phyloP scores from a whole-genome alignment of 2,888 invertebrate genomes.

The Listrodromus nycthemerus region DNA sequence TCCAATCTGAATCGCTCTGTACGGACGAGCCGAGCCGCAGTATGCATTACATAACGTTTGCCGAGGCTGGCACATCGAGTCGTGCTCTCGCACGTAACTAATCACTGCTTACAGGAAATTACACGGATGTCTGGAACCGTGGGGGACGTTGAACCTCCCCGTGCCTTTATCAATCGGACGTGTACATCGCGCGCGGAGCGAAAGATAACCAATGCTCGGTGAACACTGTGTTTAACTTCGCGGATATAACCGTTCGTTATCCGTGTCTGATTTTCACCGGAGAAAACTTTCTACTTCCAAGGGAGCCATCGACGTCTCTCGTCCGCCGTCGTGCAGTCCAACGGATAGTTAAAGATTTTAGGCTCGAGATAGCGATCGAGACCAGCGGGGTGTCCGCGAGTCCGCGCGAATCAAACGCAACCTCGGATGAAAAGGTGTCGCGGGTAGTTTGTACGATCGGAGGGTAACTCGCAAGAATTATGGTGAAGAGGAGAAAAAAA shows the following conservation, averaged over 20 bases:
- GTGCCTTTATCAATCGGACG: conserved; percentile 64
- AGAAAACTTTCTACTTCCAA: conserved; percentile 53
- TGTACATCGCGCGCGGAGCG: conserved; percentile 15
- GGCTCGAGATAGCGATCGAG: not conserved
- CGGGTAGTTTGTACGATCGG: too few relatives aligned
- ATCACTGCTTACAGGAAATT: conserved; percentile 67
- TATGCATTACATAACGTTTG: conserved; percentile 55
- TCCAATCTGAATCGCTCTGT: conserved; percentile 56
- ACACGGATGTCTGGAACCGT: conserved; percentile 64
- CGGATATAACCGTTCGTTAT: conserved; percentile 14
- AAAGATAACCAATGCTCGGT: conserved; percentile 41
- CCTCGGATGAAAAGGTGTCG: not conserved
- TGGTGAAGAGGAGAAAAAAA: not conserved
- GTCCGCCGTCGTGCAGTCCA: not conserved
- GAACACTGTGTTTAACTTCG: conserved; percentile 6
- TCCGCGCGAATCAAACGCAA: not conserved
- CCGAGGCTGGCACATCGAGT: conserved; percentile 52
- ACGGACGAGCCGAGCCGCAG: conserved; percentile 51
- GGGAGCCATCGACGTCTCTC: not conserved
- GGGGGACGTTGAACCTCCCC: conserved; percentile 57
- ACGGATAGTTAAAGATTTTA: not conserved
- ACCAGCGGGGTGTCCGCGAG: not conserved
- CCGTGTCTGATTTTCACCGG: not conserved
- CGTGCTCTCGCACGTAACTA: conserved; percentile 63
- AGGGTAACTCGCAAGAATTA: not conserved